Conservation (phyloP, 2,113 vertebrate genomes). For the Tylochromis polylepis region DNA sequence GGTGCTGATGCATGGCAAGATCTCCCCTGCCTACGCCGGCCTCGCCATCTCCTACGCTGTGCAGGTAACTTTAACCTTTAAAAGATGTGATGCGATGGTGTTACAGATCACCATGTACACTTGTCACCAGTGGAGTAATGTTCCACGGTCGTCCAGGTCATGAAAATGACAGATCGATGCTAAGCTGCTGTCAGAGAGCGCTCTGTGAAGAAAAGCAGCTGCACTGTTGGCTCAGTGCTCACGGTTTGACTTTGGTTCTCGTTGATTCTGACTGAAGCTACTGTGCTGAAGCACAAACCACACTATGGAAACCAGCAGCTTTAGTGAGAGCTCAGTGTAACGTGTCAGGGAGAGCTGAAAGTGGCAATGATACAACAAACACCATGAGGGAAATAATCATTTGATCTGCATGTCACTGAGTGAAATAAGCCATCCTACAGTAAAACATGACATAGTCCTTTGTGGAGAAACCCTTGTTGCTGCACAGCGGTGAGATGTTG, state of each 20-base stretch:
- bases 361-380: too few species aligned
- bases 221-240: accelerated
- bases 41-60: conserved; percentile 90
- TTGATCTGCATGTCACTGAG: not conserved
- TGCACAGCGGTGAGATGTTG: not conserved
- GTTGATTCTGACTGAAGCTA: not conserved
- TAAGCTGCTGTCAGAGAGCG: not conserved
- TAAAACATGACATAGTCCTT: not conserved
- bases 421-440: not conserved
- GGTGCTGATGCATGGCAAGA: conserved; percentile 87
- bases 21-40: conserved; percentile 86
- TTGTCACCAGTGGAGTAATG: not conserved
- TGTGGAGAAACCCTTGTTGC: not conserved
- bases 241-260: not conserved
- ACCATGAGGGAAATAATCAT: not conserved
- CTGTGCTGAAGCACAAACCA: not conserved
- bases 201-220: not conserved
- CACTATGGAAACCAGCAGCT: not conserved
- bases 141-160: not conserved
- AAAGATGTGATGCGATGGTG: not conserved
- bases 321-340: not conserved
- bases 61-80: conserved; percentile 71
- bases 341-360: too few species aligned
- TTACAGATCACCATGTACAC: not conserved
- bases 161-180: not conserved